phyloP scores from a whole-genome alignment of 2,797 vertebrate species.

The Delichon dasypus region DNA sequence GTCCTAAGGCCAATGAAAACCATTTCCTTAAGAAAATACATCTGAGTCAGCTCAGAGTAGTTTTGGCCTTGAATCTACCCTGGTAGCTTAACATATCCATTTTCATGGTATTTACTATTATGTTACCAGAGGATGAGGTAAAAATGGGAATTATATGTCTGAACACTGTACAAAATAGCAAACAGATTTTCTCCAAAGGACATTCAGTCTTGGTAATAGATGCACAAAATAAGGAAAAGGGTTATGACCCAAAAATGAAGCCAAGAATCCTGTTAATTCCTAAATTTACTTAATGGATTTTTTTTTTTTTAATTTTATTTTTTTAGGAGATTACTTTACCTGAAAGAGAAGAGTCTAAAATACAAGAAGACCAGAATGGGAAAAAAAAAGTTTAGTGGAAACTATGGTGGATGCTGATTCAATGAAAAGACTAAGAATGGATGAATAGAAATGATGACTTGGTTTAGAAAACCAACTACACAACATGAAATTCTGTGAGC shows the following conservation, averaged over 20 bases:
- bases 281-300: background rate
- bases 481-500: background rate
- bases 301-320: too few relatives aligned
- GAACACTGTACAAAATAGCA: background rate
- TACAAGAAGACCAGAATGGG: background rate
- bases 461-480: background rate
- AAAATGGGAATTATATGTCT: background rate
- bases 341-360: background rate
- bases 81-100: background rate
- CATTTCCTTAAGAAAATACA: background rate
- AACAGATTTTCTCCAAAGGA: background rate
- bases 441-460: background rate
- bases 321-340: background rate
- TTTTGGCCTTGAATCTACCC: background rate
- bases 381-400: background rate
- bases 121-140: background rate
- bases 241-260: background rate
- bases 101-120: background rate
- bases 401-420: background rate
- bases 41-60: background rate
- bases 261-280: background rate
- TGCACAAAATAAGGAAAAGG: background rate
- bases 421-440: background rate
- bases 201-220: background rate
- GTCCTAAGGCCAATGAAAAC: background rate